Conservation (phyloP, 2,888 invertebrate genomes). For the Tenthredo mesomela region DNA sequence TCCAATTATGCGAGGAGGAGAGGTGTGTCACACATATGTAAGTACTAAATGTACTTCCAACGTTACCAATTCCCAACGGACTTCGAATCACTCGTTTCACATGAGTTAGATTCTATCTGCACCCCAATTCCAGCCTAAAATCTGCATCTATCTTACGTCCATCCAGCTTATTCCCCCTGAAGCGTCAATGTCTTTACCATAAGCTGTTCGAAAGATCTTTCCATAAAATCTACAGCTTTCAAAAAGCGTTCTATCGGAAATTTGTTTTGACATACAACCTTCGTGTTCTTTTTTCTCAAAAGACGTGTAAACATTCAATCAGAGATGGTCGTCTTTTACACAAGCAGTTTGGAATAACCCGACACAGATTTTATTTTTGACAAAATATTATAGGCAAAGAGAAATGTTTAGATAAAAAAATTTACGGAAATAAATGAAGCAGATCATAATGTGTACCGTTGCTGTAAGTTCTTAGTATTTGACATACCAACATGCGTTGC, state of each 20-base stretch:
- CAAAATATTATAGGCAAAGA: neutral
- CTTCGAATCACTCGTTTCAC: constrained; percentile 2
- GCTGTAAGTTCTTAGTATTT: neutral
- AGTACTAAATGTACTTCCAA: constrained; percentile 19
- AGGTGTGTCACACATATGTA: constrained; percentile 43
- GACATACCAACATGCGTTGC: neutral
- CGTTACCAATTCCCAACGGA: constrained; percentile 12
- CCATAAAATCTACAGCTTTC: neutral
- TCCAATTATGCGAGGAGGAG: constrained; percentile 23
- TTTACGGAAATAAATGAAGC: neutral
- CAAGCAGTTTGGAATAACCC: neutral
- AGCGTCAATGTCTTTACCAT: constrained; percentile 26
- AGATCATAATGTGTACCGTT: neutral
- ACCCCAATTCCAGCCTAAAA: neutral
- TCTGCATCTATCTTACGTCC: neutral
- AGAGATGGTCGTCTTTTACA: neutral
- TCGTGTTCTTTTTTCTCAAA: neutral
- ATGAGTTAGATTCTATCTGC: neutral
- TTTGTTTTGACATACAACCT: neutral
- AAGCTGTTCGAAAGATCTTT: neutral
- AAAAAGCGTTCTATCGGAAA: neutral
- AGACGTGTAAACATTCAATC: neutral
- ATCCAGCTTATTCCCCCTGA: neutral
- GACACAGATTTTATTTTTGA: neutral
- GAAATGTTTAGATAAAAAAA: neutral